Evolutionary conservation across 2,113 vertebrate species (phyloP).

Genomic region (Phocoena phocoena): DNA sequence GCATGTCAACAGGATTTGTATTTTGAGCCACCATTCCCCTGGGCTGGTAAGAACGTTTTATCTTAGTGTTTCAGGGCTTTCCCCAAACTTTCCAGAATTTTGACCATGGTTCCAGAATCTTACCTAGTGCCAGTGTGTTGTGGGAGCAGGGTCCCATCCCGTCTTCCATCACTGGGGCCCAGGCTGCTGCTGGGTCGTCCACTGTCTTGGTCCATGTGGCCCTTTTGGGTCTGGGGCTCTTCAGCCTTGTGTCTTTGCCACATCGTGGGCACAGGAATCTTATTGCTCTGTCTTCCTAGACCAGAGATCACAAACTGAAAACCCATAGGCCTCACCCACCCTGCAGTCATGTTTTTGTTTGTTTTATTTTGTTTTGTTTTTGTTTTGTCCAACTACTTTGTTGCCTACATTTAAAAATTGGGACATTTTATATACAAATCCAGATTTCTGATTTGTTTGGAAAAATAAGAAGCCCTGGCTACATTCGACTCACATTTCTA

Average conservation of each 20-base stretch:
- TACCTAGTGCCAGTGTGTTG: background rate
- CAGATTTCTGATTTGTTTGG: background rate
- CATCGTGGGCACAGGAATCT: background rate
- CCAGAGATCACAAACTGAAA: background rate
- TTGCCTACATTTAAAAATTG: background rate
- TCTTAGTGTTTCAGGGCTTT: background rate
- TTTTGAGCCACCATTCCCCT: background rate
- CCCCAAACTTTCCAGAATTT: background rate
- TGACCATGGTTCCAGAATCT: background rate
- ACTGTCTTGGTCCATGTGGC: background rate
- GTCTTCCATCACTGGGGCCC: background rate
- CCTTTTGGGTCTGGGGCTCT: background rate
- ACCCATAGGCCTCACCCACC: background rate
- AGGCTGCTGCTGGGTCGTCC: background rate
- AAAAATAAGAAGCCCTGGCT: background rate
- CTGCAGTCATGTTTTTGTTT: background rate
- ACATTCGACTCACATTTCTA: background rate
- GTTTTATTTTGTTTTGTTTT: background rate
- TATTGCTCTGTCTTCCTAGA: background rate
- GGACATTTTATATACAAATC: background rate
- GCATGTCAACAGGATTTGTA: background rate
- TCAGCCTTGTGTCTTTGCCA: background rate
- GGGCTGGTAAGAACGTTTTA: background rate
- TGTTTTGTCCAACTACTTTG: background rate
- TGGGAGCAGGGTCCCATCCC: fast-evolving